Conservation (phyloP, 2,113 vertebrate genomes). For the Pipra filicauda region DNA sequence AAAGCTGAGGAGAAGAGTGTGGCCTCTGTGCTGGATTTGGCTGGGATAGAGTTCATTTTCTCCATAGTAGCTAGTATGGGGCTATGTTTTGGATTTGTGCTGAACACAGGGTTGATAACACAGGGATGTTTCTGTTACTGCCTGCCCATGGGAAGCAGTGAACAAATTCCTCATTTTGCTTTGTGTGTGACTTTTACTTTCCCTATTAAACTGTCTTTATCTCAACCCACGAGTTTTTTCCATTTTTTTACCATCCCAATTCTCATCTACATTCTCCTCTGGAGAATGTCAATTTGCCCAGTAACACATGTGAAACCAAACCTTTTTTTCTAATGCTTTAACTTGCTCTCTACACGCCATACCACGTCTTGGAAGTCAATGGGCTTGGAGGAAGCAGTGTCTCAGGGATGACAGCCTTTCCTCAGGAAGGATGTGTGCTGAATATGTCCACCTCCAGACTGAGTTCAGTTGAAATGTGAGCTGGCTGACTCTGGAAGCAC, state of each 20-base stretch:
- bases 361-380: fast-evolving
- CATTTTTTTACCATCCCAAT: not conserved
- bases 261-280: not conserved
- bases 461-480: not conserved
- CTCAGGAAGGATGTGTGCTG: not conserved
- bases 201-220: not conserved
- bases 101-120: not conserved
- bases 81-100: not conserved
- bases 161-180: not conserved
- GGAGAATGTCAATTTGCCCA: not conserved
- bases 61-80: not conserved
- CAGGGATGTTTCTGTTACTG: not conserved
- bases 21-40: not conserved
- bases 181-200: fast-evolving
- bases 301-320: not conserved
- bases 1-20: not conserved
- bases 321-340: not conserved
- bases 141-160: fast-evolving
- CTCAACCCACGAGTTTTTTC: not conserved
- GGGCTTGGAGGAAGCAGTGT: not conserved
- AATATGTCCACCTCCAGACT: not conserved
- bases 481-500: not conserved
- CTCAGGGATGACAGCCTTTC: not conserved
- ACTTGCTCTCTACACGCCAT: not conserved
- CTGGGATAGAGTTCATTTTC: not conserved